Evolutionary conservation across 2,113 vertebrate genomes (phyloP), one percentile per base, ranked within the genome.

Genomic region (Progne subis): DNA sequence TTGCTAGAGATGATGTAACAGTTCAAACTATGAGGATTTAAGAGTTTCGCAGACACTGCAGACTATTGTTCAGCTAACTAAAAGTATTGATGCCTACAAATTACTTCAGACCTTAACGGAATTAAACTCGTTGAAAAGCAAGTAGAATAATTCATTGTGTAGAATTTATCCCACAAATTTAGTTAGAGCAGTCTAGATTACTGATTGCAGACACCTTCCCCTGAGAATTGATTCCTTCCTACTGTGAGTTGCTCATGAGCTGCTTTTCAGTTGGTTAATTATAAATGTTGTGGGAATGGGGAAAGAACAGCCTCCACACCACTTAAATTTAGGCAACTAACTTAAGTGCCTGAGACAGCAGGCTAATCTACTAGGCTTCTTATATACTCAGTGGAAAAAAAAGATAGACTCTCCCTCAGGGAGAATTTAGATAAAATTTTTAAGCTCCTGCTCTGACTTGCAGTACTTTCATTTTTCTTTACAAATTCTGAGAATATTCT

Each of bases 121-220:
- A 74, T 71, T 75, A 91, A 37, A 83, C 21, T 71, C 60, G 52
- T 39, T 65, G 70, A 79, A 89, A 94, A 91, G 53, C 20, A 89
- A 92, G 91, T 60, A 60, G 72, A 95, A 92, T 94, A 93, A 96
- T 90, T 95, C n/a, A 94, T 89, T 78, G 28, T 68, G 52, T 71
- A 71, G 83, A 90, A 95, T 86, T 89, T 91, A 89, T 88, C 89
- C 88, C 65, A 81, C 83, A 94, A 86, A 92, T 95, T 86, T 91
- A 94, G n/a, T 55, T 70, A 70, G 7, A 74, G 60, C 53, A 86
- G 59, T 52, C 90, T 83, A 83, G 90, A 94, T 93, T 91, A 90
- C 71, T 94, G 80, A 95, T 90, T 95, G 77, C 55, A 80, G 74
- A 72, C 71, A 81, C 81, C 8, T 92, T 95, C 88, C 69, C 61